These are phyloP conservation scores for Limnephilus marmoratus DNA, from an alignment of 2,888 invertebrate species.

Conservation along the genomic window DNA sequence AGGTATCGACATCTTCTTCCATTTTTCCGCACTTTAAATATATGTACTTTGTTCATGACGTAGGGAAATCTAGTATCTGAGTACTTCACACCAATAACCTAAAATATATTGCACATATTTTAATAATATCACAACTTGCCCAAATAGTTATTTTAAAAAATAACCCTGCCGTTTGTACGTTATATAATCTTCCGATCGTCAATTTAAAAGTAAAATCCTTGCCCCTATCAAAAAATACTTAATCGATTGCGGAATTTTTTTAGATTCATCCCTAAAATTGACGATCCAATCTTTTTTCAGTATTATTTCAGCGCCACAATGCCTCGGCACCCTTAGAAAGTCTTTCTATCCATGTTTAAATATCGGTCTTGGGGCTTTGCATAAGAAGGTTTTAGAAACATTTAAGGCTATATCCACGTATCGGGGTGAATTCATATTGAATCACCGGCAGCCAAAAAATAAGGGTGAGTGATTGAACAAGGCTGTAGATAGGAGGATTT, in stretches of 20 bases:
- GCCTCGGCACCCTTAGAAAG: background rate
- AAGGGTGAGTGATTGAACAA: background rate
- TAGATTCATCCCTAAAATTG: background rate
- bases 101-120: too few relatives aligned
- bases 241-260: background rate
- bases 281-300: background rate
- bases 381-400: background rate
- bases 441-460: background rate
- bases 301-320: background rate
- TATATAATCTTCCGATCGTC: background rate
- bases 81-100: too few relatives aligned
- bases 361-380: background rate
- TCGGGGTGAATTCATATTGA: background rate
- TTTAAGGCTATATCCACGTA: background rate
- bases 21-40: too few relatives aligned
- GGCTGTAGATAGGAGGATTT: background rate
- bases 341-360: background rate
- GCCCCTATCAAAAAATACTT: background rate
- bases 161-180: background rate
- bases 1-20: too few relatives aligned
- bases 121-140: background rate
- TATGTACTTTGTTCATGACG: too few relatives aligned
- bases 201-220: background rate
- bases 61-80: too few relatives aligned
- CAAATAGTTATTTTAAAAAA: background rate